Conservation (phyloP, 1,140 invertebrate genomes). For the Scaptodrosophila lebanonensis region DNA sequence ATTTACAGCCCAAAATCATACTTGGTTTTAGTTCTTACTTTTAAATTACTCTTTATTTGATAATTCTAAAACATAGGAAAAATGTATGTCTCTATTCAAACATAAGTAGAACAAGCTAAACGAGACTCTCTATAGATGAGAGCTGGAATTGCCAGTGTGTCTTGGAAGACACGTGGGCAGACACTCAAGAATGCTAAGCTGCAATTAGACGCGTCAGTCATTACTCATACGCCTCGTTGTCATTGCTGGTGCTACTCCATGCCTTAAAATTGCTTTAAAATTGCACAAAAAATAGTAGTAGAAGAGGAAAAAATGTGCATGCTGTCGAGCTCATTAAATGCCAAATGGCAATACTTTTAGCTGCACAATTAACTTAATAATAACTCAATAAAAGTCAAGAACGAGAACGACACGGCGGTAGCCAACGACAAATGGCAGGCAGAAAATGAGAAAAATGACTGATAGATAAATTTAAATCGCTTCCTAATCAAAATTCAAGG, state of each 20-base stretch:
- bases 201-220: too few species aligned
- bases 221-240: constrained; percentile 69
- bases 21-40: too few species aligned
- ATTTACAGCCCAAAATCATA: too few species aligned
- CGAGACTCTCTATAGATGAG: too few species aligned
- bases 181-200: too few species aligned
- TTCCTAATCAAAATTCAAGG: constrained; percentile 75
- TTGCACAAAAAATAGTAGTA: not conserved
- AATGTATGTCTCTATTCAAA: too few species aligned
- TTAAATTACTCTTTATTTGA: too few species aligned
- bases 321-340: constrained; percentile 13
- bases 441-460: constrained; percentile 50
- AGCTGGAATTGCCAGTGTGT: too few species aligned
- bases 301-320: not conserved
- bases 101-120: too few species aligned
- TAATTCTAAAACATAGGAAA: too few species aligned
- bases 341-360: constrained; percentile 38
- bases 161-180: too few species aligned
- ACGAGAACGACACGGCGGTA: constrained; percentile 35
- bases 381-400: constrained; percentile 41
- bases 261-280: constrained; percentile 55
- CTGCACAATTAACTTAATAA: constrained; percentile 67
- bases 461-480: constrained; percentile 68
- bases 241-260: constrained; percentile 56
- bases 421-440: constrained; percentile 7